Evolutionary conservation across 1,140 invertebrate genomes (phyloP), one percentile per base, ranked within the genome.

Genomic region (Caenorhabditis tropicalis): DNA sequence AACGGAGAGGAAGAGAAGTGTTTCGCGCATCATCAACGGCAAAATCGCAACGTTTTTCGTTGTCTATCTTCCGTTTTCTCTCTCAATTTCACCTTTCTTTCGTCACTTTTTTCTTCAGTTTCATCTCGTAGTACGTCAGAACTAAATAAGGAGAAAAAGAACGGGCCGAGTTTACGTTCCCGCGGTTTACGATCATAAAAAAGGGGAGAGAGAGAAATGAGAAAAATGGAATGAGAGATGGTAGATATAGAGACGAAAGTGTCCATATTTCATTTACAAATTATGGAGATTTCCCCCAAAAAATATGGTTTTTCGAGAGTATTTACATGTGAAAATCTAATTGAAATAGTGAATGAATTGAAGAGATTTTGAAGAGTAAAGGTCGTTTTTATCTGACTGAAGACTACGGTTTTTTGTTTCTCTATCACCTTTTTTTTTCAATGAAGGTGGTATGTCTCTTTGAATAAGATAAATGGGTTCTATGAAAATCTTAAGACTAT

Each of bases 41-140:
- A 12, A 65, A n/a, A 65, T 39, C 58, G 58, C 58, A 65, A 39
- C 58, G 6, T 65, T 65, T 58, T 31, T 58, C 29, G 3, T 65
- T 65, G 4, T 65, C n/a, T 65, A 5, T 65, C 58, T 65, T 39
- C 33, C 58, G 29, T 16, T 65, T 39, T 39, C 58, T 39, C 31
- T 65, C 58, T 65, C 33, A 31, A 65, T 65, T 65, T 65, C 58
- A 65, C 58, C 58, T 33, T 65, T 65, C n/a, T 58, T 27, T 58
- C 58, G 58, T 36, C 33, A 56, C 21, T 27, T 56, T 56, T 56
- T 56, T 56, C 29, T 56, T 27, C 29, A 27, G 29, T 65, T 65
- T 29, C 33, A 33, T 3, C 7, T 36, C 33, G 58, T 39, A 65
- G 58, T 65, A 65, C 58, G 58, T 65, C 58, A 65, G 58, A 65